These are phyloP conservation scores for Rhinoraja longicauda DNA, from an alignment of 2,797 vertebrate species.

Conservation along the genomic window DNA sequence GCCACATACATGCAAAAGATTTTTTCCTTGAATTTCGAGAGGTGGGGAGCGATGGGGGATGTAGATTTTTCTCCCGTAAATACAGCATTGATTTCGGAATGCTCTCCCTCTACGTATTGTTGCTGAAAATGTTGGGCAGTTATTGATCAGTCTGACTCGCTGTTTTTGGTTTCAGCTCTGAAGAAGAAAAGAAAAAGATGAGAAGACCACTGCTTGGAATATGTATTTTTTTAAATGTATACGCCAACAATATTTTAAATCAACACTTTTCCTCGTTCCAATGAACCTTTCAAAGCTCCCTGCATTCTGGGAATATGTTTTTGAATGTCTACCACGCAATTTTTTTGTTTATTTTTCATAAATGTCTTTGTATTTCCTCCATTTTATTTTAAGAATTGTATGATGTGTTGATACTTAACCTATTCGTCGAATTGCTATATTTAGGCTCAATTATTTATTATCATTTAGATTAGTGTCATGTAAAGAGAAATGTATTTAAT, in stretches of 20 bases:
- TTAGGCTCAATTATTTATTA: background rate
- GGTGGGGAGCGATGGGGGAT: conserved; percentile 1
- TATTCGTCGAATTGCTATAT: background rate
- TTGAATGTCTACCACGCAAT: background rate
- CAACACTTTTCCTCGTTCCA: background rate
- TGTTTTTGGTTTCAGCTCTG: conserved; percentile 45
- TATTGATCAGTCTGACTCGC: conserved; percentile 55
- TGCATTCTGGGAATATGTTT: background rate
- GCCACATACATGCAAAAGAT: background rate
- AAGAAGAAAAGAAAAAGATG: conserved; percentile 42
- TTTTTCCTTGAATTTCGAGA: background rate
- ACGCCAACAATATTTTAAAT: background rate
- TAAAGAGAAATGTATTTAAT: background rate
- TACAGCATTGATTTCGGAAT: conserved; percentile 57
- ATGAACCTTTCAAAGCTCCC: background rate
- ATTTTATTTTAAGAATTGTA: conserved; percentile 1
- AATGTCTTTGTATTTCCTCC: background rate
- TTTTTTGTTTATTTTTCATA: background rate
- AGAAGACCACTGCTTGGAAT: conserved; percentile 39
- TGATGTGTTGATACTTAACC: background rate
- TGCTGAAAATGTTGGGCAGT: conserved; percentile 56
- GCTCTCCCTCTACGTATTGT: conserved; percentile 59
- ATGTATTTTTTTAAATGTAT: background rate
- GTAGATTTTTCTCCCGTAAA: conserved; percentile 37
- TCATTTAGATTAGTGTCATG: background rate